Conservation (phyloP, 2,888 invertebrate genomes). For the Lasioglossum lativentre region DNA sequence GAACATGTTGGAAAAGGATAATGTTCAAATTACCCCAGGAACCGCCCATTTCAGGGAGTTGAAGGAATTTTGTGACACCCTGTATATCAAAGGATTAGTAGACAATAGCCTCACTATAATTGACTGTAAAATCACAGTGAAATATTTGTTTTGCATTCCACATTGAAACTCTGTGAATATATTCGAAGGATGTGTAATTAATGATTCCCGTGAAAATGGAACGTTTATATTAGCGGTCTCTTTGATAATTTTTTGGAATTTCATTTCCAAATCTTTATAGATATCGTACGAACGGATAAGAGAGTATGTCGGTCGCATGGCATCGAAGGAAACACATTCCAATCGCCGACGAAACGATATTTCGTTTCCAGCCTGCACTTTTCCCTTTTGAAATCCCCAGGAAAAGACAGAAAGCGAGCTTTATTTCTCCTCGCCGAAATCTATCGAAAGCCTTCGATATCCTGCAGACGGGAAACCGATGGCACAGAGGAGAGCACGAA, state of each 20-base stretch:
- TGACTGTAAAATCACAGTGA: neutral
- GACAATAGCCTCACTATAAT: no score
- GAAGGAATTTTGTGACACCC: no score
- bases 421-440: conserved; percentile 37
- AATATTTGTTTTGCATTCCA: neutral
- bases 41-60: no score
- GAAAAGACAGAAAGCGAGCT: conserved; percentile 32
- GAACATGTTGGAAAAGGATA: no score
- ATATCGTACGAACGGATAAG: neutral
- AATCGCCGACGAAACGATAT: conserved; percentile 38
- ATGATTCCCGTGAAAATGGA: neutral
- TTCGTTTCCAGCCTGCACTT: conserved; percentile 38
- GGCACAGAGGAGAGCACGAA: conserved; percentile 4
- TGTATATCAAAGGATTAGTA: neutral
- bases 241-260: neutral
- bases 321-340: conserved; percentile 20
- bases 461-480: conserved; percentile 18
- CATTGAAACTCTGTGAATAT: neutral
- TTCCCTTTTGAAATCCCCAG: conserved; percentile 16
- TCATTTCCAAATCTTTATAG: neutral
- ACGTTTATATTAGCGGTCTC: neutral
- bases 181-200: neutral
- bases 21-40: no score
- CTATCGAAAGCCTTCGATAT: conserved; percentile 50
- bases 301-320: neutral